Base-by-base conservation (phyloP, 2,888 invertebrate species). In the Mimachlamys varia region DNA sequence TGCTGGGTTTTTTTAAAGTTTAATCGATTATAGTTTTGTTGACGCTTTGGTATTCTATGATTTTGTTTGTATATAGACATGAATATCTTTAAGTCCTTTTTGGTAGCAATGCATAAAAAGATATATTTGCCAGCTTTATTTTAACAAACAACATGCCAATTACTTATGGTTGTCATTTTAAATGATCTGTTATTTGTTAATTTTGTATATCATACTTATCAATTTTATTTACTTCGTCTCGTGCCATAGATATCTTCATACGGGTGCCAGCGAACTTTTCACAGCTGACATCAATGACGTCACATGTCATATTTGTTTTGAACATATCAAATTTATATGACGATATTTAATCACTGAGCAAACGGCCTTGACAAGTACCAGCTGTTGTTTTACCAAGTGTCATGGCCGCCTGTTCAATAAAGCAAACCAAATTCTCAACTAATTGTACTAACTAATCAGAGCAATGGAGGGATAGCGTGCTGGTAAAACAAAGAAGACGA, bases 281-380 rank as follows among this genome's bases (percentile, higher is more conserved):
- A 76, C 76, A 76, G 76, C 76, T 76, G 76, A 76, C 76, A 76
- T 76, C 76, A 22, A 22, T 76, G 76, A 76, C 76, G 76, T 76
- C 76, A 76, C 76, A 76, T 33, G 76, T 33, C 76, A 76, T 76
- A 33, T 76, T 76, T 76, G 76, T 76, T 76, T 76, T 27, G 76
- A 76, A 76, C 76, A 76, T 33, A 76, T 76, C 76, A 76, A 76
- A 27, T 33, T 76, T 76, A 27, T 76, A 76, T 76, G 76, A 76
- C 76, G 76, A 33, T 76, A 76, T 27, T 33, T 76, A 33, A 33
- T 27, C 27, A 0, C 12, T 33, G 33, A 76, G 12, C 76, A 76
- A 76, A 76, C 22, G 76, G 27, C 76, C 76, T 76, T 76, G 33
- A 76, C 33, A 27, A 33, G 33, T 10, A 33, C 76, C 33, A 33